A percentile compares a stretch with the other conserved stretches of the same genome.
Conservation (phyloP, 2,888 invertebrate genomes). For the Tenthredo amoena region DNA sequence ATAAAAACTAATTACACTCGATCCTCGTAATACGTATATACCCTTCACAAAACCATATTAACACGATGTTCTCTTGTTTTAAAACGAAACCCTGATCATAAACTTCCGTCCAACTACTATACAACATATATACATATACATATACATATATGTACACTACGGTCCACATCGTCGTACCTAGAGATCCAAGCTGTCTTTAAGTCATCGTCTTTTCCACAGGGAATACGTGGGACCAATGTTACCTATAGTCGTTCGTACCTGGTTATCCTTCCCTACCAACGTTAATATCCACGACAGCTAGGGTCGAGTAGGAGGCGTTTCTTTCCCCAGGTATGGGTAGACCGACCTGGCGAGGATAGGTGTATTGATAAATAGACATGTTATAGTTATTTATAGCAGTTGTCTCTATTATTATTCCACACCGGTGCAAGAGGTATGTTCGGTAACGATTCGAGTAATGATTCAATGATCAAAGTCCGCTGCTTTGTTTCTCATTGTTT, state of each 20-base stretch:
- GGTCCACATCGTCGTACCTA: neutral
- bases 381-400: conserved; percentile 66
- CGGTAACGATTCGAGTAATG: neutral
- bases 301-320: conserved; percentile 14
- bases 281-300: neutral
- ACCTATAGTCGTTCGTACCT: neutral
- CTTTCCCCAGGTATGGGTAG: neutral
- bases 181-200: neutral
- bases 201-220: neutral
- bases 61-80: neutral
- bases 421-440: neutral
- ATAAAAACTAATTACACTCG: conserved; percentile 43
- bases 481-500: neutral
- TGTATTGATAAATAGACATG: conserved; percentile 67
- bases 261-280: neutral
- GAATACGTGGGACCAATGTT: neutral
- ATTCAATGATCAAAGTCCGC: neutral
- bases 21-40: neutral
- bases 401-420: conserved; percentile 68
- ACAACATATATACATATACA: no score
- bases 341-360: conserved; percentile 43
- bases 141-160: neutral
- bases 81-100: neutral
- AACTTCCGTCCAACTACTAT: neutral
- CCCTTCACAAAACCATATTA: neutral